Evolutionary conservation across 2,888 invertebrate species (phyloP), one percentile per base, ranked within the genome.

Genomic region (Buathra laborator): DNA sequence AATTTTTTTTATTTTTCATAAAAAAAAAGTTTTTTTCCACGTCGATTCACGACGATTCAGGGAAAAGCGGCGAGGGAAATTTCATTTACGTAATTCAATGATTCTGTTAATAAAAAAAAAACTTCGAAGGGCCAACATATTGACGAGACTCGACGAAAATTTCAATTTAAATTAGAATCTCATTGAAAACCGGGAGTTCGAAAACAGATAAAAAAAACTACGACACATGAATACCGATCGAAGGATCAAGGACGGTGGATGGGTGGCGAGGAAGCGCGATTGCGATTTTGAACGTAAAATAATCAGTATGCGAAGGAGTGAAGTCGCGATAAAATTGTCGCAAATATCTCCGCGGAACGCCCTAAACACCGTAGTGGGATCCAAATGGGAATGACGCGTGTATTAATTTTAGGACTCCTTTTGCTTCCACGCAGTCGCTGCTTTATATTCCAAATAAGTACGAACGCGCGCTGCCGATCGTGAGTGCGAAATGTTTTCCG

Each of bases 401-500:
- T 32, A 64, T 74, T 66, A 80, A 64, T 74, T 80, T 74, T 53
- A 74, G 66, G 64, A 7, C 43, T 29, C 12, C 48, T 29, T 29
- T 2, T 37, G 9, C 59, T 46, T 56, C 56, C 43, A 12, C n/a
- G n/a, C 37, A 2, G 12, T 3, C 46, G 71, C 56, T 71, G 37
- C 9, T 74, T 74, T 59, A 62, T 59, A 62, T 74, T 74, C 72
- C 59, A 24, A 19, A 46, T 44, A 44, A n/a, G 29, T 24, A 62
- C 32, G 43, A 19, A 9, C 37, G 37, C 37, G 37, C 37, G 37
- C 37, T 37, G 9, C 37, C 44, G 9, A 56, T 56, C 37, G 14
- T 53, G 53, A 19, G 32, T 4, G 32, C 70, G 70, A n/a, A 29
- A 10, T 12, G 59, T 59, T 59, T 59, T 59, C 59, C 59, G 59